Evolutionary conservation across 2,888 invertebrate genomes (phyloP).

Genomic region (Globia sparganii): DNA sequence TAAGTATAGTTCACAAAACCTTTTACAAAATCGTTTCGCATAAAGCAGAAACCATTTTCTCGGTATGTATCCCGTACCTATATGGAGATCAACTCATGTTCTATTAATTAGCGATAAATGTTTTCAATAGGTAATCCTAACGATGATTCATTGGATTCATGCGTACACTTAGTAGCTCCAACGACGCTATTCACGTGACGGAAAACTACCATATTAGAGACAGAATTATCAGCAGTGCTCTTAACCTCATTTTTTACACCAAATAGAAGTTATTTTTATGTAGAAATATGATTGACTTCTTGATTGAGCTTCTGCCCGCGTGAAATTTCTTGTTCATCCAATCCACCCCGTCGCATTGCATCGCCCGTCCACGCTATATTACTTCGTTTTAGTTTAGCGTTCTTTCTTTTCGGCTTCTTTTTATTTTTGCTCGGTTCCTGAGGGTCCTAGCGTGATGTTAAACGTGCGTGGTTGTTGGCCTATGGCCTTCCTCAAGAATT

Average conservation of each 20-base stretch:
- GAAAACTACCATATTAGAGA: neutral
- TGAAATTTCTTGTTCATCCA: neutral
- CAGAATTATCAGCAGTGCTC: neutral
- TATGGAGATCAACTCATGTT: slow-evolving; percentile 25
- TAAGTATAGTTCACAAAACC: too few relatives aligned
- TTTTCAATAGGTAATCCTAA: slow-evolving; percentile 20
- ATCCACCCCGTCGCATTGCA: neutral
- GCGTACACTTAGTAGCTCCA: neutral
- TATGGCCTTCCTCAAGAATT: neutral
- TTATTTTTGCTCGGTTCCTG: neutral
- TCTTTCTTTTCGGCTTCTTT: neutral
- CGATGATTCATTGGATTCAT: slow-evolving; percentile 24
- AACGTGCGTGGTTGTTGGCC: too few relatives aligned
- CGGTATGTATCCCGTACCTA: neutral
- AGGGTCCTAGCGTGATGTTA: neutral
- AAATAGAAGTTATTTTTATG: neutral
- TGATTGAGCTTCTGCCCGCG: neutral
- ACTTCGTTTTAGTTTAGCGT: neutral
- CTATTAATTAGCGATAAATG: slow-evolving; percentile 21
- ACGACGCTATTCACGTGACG: neutral
- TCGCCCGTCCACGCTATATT: neutral
- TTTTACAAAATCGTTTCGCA: neutral
- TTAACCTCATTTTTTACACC: neutral
- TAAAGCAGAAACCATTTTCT: neutral
- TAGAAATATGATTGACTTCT: neutral